Evolutionary conservation across 2,888 invertebrate genomes (phyloP).

Genomic region (Mythimna pallens): DNA sequence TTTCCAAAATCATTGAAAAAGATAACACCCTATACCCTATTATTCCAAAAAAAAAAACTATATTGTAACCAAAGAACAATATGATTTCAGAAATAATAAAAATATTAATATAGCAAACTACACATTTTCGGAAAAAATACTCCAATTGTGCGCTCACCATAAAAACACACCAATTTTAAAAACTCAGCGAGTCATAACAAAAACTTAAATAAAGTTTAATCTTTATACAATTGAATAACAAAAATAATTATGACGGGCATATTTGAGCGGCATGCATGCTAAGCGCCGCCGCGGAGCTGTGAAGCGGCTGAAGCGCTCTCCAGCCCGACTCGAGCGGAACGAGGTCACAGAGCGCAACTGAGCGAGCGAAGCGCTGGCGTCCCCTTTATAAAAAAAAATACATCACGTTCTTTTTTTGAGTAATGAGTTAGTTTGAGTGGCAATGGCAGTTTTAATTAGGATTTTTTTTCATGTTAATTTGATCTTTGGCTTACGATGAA

Average conservation of each 20-base stretch:
- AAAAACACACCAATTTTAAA: neutral
- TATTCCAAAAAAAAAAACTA: too few relatives aligned
- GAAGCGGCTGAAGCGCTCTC: constrained; percentile 65
- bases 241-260: constrained; percentile 62
- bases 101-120: too few relatives aligned
- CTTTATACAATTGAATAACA: constrained; percentile 54
- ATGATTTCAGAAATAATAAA: too few relatives aligned
- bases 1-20: too few relatives aligned
- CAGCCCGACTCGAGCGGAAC: constrained; percentile 64
- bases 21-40: too few relatives aligned
- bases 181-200: neutral
- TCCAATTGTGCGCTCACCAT: neutral
- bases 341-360: constrained; percentile 65
- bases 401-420: constrained; percentile 53
- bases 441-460: constrained; percentile 55
- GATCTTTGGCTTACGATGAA: neutral
- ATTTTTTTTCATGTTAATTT: constrained; percentile 31
- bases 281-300: constrained; percentile 60
- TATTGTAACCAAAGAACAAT: too few relatives aligned
- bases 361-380: constrained; percentile 57
- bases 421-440: constrained; percentile 62
- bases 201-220: constrained; percentile 30
- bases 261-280: constrained; percentile 64
- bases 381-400: constrained; percentile 49
- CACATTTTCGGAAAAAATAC: neutral